A percentile compares a stretch with the other conserved stretches of the same genome.
Evolutionary conservation across 2,888 invertebrate species (phyloP).

Genomic region (Mythimna vitellina): DNA sequence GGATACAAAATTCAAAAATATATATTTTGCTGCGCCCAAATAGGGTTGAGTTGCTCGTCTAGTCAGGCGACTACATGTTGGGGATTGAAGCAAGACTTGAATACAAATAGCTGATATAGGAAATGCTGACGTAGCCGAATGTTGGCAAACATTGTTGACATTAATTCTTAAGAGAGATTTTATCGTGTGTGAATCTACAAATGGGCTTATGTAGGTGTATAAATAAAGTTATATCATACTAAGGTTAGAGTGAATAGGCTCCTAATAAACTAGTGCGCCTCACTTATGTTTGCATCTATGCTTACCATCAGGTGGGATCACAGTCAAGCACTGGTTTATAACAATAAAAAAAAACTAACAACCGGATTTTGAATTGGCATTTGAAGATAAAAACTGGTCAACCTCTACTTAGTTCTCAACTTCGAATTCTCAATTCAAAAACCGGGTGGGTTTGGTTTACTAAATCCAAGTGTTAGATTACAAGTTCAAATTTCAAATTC

Average conservation of each 20-base stretch:
- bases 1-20: constrained; percentile 20
- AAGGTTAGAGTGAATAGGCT: too few species aligned
- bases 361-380: not conserved
- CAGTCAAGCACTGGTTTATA: too few species aligned
- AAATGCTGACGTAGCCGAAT: constrained; percentile 45
- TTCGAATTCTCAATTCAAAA: too few species aligned
- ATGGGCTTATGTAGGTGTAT: not conserved
- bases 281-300: too few species aligned
- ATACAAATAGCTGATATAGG: constrained; percentile 56
- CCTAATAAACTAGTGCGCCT: too few species aligned
- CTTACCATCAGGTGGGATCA: too few species aligned
- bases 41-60: constrained; percentile 17
- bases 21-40: constrained; percentile 20
- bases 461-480: not conserved
- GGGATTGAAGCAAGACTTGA: constrained; percentile 46
- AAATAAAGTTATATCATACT: not conserved
- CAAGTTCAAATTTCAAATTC: not conserved
- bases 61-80: constrained; percentile 49
- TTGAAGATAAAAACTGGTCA: not conserved
- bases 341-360: too few species aligned
- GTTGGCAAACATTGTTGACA: constrained; percentile 37
- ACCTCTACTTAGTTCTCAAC: not conserved
- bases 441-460: not conserved
- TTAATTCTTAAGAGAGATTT: constrained; percentile 26
- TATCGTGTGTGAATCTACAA: constrained; percentile 14